A percentile compares a stretch with the other conserved stretches of the same genome.
phyloP scores from a whole-genome alignment of 2,113 vertebrate genomes.

The Apteryx owenii region DNA sequence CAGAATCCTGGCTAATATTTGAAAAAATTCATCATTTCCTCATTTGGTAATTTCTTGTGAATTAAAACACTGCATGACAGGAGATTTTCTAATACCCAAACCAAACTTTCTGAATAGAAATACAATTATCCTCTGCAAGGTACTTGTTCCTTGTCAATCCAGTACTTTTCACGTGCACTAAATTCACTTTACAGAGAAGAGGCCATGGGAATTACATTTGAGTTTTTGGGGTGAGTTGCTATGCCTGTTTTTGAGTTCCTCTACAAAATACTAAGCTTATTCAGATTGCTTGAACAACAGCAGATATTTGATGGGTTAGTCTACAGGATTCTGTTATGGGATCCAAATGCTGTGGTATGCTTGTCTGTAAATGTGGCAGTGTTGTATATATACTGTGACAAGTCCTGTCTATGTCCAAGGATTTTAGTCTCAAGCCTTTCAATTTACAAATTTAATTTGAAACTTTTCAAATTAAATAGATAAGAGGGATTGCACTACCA shows the following conservation, averaged over 20 bases:
- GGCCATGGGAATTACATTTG: not conserved
- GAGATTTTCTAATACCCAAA: constrained; percentile 19
- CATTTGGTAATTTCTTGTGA: constrained; percentile 31
- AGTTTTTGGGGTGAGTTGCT: not conserved
- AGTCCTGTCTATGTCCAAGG: not conserved
- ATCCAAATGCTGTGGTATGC: not conserved
- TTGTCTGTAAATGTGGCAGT: not conserved
- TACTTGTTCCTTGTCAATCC: not conserved
- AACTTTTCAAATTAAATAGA: too few species aligned
- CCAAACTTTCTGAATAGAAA: not conserved
- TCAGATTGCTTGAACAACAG: not conserved
- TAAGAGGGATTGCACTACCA: not conserved
- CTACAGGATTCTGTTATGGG: not conserved
- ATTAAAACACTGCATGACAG: not conserved
- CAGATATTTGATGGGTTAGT: not conserved
- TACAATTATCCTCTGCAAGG: not conserved
- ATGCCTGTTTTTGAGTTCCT: not conserved
- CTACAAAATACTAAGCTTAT: not conserved
- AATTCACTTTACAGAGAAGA: not conserved
- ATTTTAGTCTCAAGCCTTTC: not conserved
- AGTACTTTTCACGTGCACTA: not conserved
- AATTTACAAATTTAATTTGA: too few species aligned
- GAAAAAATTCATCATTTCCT: constrained; percentile 26
- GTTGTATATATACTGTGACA: not conserved
- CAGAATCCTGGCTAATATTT: constrained; percentile 5